These are phyloP conservation scores for Istiophorus platypterus DNA, from an alignment of 2,113 vertebrate genomes.

Conservation along the genomic window DNA sequence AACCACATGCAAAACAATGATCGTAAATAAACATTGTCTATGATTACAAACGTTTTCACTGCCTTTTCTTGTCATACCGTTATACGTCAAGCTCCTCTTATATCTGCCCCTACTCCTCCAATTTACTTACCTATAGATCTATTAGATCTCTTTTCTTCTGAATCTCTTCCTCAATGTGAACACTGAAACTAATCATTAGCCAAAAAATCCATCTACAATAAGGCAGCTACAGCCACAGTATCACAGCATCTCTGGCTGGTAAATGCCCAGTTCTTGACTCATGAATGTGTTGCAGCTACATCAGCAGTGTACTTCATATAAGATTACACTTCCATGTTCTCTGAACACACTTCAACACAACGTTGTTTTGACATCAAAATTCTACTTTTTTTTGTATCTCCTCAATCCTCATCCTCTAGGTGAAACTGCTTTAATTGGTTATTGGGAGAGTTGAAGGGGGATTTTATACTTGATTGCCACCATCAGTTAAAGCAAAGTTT, in stretches of 20 bases:
- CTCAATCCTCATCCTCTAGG: neutral
- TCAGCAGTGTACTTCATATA: neutral
- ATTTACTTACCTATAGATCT: neutral
- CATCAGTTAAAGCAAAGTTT: conserved; percentile 20
- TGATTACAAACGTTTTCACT: neutral
- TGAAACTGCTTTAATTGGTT: neutral
- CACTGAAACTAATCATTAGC: neutral
- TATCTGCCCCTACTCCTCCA: too few relatives aligned
- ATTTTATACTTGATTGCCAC: neutral
- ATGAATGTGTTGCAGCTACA: neutral
- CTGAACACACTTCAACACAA: neutral
- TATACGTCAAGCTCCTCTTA: neutral
- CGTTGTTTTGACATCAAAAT: neutral
- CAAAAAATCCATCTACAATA: neutral
- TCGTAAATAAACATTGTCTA: conserved; percentile 9
- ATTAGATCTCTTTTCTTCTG: neutral
- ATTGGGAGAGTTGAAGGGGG: neutral
- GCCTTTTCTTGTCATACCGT: neutral
- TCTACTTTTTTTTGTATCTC: neutral
- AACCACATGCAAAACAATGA: neutral
- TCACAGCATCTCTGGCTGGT: neutral
- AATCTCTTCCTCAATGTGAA: neutral
- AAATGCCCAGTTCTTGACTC: neutral
- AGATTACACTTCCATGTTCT: neutral
- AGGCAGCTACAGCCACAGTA: neutral